phyloP scores from a whole-genome alignment of 2,888 invertebrate genomes.

The Lasioglossum marginatum region DNA sequence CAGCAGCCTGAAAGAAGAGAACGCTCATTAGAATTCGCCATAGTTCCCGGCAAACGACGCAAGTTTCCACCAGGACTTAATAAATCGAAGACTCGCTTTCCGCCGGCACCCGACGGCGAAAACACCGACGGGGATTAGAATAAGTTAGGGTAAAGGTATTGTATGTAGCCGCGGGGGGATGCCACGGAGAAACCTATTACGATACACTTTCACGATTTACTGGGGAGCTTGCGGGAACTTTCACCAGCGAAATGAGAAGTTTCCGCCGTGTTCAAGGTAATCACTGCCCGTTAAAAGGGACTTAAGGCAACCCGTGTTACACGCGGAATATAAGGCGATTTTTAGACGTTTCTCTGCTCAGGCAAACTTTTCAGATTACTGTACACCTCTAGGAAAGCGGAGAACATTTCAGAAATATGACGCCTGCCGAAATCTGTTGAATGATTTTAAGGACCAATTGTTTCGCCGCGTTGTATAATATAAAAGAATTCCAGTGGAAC shows the following conservation, averaged over 20 bases:
- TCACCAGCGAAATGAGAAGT: constrained; percentile 4
- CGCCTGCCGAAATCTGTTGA: neutral
- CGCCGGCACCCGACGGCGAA: neutral
- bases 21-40: neutral
- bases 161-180: neutral
- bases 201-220: constrained; percentile 16
- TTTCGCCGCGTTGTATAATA: neutral
- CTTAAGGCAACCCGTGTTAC: neutral
- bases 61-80: neutral
- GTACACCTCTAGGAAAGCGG: neutral
- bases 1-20: neutral
- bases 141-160: neutral
- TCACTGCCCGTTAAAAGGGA: neutral
- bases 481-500: neutral
- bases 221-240: neutral
- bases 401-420: neutral
- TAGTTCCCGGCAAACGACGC: neutral
- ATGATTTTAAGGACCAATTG: neutral
- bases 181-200: neutral
- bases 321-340: neutral
- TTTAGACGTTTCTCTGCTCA: neutral
- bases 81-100: neutral
- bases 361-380: neutral
- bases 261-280: neutral
- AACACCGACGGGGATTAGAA: neutral